Conservation (phyloP, 2,113 vertebrate genomes). For the Physeter macrocephalus region DNA sequence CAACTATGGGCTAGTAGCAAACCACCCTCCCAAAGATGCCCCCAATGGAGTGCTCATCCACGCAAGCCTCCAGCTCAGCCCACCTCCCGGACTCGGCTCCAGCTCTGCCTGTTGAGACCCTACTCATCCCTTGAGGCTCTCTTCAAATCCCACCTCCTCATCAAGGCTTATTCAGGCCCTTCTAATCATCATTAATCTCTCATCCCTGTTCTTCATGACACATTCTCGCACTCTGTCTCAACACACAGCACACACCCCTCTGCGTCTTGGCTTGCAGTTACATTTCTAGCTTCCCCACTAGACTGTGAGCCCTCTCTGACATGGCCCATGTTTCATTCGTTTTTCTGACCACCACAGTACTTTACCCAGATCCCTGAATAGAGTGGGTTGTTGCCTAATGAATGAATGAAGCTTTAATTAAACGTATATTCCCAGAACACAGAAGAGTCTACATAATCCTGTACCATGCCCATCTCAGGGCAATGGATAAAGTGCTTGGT, state of each 20-base stretch:
- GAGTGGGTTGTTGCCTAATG: not conserved
- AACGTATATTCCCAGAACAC: not conserved
- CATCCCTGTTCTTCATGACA: not conserved
- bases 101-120: not conserved
- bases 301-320: not conserved
- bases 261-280: not conserved
- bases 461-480: not conserved
- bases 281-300: not conserved
- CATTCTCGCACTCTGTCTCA: not conserved
- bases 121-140: not conserved
- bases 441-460: not conserved
- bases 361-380: not conserved
- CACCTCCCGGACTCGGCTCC: not conserved
- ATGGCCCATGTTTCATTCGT: not conserved
- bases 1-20: not conserved
- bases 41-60: not conserved
- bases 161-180: not conserved
- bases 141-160: not conserved
- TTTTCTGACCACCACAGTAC: not conserved
- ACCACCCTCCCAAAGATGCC: not conserved
- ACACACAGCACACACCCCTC: rapidly evolving
- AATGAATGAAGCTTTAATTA: not conserved
- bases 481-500: not conserved
- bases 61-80: not conserved
- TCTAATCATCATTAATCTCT: not conserved